These are phyloP conservation scores for Mythimna vitellina DNA, from an alignment of 2,888 invertebrate species.

Conservation along the genomic window DNA sequence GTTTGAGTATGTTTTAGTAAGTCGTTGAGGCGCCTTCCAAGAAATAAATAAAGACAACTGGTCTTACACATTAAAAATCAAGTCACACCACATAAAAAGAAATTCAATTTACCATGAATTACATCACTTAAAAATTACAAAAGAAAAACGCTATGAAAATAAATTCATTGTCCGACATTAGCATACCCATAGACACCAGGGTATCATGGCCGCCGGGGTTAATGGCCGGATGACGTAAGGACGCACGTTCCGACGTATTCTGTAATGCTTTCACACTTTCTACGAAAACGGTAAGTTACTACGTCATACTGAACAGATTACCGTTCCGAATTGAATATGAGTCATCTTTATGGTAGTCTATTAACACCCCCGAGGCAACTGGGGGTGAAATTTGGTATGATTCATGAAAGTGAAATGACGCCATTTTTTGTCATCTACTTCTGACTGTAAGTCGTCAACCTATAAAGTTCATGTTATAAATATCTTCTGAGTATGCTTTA, in stretches of 20 bases:
- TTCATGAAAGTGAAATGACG: constrained; percentile 4
- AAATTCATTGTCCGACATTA: constrained; percentile 54
- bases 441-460: neutral
- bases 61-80: constrained; percentile 14
- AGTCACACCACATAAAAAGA: constrained; percentile 9
- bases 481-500: too few relatives aligned
- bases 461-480: neutral
- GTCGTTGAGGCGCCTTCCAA: too few relatives aligned
- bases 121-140: constrained; percentile 24
- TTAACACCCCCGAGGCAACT: constrained; percentile 22
- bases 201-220: constrained; percentile 64
- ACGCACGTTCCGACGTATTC: constrained; percentile 57
- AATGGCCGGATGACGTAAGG: constrained; percentile 64
- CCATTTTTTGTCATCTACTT: neutral
- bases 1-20: too few relatives aligned
- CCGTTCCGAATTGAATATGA: constrained; percentile 38
- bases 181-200: constrained; percentile 39
- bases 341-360: constrained; percentile 19
- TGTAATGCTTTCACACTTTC: constrained; percentile 70
- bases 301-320: constrained; percentile 41
- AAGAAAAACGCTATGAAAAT: constrained; percentile 55
- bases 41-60: neutral
- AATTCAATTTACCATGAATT: constrained; percentile 36
- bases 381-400: constrained; percentile 16
- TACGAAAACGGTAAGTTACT: constrained; percentile 65